phyloP scores from a whole-genome alignment of 1,140 invertebrate genomes.

The Hestina assimilis region DNA sequence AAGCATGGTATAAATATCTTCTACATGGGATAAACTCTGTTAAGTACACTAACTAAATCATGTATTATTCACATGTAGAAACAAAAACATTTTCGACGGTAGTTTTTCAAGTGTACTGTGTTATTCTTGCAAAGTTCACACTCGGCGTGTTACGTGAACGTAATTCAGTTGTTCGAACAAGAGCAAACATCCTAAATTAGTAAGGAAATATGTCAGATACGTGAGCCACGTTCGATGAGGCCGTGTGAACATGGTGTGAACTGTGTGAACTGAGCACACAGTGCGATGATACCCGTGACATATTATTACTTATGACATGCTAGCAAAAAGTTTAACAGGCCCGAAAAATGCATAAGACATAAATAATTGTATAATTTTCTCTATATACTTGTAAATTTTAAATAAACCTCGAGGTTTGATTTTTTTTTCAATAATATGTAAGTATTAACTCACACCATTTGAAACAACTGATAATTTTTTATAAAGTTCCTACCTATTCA shows the following conservation, averaged over 20 bases:
- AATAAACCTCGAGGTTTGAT: too few species aligned
- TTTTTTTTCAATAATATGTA: too few species aligned
- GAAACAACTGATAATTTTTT: too few species aligned
- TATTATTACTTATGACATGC: background rate
- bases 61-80: too few species aligned
- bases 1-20: too few species aligned
- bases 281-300: background rate
- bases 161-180: background rate
- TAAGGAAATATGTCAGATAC: conserved; percentile 36
- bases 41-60: too few species aligned
- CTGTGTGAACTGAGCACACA: background rate
- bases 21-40: too few species aligned
- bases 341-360: too few species aligned
- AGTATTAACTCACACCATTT: too few species aligned
- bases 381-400: too few species aligned
- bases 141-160: background rate
- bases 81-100: background rate
- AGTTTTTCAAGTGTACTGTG: background rate
- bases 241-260: background rate
- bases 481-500: too few species aligned
- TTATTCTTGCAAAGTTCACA: background rate
- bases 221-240: background rate
- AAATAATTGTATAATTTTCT: too few species aligned
- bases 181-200: conserved; percentile 45
- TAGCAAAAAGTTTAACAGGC: background rate